phyloP scores from a whole-genome alignment of 2,113 vertebrate species.

The Panthera tigris region DNA sequence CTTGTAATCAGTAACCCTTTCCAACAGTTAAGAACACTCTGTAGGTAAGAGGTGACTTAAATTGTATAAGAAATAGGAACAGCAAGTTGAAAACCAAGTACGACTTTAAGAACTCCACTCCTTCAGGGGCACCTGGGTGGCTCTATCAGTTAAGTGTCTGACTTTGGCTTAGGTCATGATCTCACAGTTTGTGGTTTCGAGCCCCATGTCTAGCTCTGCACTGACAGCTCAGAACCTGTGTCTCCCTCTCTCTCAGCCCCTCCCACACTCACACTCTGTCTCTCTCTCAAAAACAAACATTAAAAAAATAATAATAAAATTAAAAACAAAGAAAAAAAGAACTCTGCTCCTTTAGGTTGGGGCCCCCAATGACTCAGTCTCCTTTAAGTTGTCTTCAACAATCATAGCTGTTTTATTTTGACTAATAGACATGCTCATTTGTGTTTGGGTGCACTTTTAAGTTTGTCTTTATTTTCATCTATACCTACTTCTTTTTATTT shows the following conservation, averaged over 20 bases:
- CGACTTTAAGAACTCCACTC: background rate
- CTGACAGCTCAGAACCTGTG: too few species aligned
- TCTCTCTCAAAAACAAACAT: too few species aligned
- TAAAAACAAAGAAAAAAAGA: background rate
- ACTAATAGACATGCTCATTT: background rate
- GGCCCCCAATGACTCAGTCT: background rate
- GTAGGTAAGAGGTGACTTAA: background rate
- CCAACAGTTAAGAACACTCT: background rate
- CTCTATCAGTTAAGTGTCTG: too few species aligned
- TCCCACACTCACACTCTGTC: too few species aligned
- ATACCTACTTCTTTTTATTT: background rate
- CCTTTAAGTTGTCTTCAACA: background rate
- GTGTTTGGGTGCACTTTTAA: background rate
- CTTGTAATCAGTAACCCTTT: background rate
- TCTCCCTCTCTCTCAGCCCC: too few species aligned
- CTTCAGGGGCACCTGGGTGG: too few species aligned
- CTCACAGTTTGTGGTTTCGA: too few species aligned
- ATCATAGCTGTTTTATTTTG: background rate
- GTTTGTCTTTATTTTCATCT: background rate
- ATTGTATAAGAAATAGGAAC: background rate
- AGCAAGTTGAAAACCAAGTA: background rate
- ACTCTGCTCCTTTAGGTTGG: background rate
- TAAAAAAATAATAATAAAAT: too few species aligned
- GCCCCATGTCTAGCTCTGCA: too few species aligned
- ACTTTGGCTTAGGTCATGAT: too few species aligned